Base-by-base conservation (phyloP, 2,113 vertebrate genomes). In the Pteropus alecto region DNA sequence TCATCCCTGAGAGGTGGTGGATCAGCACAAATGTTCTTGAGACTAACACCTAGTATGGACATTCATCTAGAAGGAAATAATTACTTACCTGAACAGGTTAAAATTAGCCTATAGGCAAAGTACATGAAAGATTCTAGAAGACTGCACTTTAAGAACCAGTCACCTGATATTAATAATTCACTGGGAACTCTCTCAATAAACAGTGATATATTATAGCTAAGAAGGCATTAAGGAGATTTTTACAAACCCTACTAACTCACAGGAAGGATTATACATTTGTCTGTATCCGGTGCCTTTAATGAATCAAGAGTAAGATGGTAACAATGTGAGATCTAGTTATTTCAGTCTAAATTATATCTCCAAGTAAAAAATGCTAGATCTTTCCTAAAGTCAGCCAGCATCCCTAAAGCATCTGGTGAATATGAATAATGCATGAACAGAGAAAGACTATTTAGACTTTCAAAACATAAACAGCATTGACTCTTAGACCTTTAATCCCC, bases 271-370 rank as follows among this genome's bases (percentile, higher is more conserved):
- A 81, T 61, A 96, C 35, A 92, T 84, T 96, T 73, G n/a, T 54
- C 95, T 96, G 58, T 61, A 91, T 96, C 93, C 74, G 84, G 70
- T 95, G 70, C 14, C 61, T 82, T 96, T 92, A 95, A 33, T 83
- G 96, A 93, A 96, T 82, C 93, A 97, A 97, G 95, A 97, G 93
- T 35, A 98, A 38, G 61, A 97, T 88, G 65, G 61, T 95, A 98
- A 97, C 95, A 97, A 90, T 88, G 76, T 83, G 87, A 98, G 97
- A 97, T 95, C 97, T 97, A 98, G 90, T 98, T 98, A 98, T 95
- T 98, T 98, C 97, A 97, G 74, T 98, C 98, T 97, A 98, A 98
- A 98, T 98, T 98, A 95, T 86, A 98, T 90, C 54, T 81, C 81
- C 95, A 97, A 97, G 96, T 56, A 94, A 92, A 93, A 97, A 97